phyloP scores from a whole-genome alignment of 1,140 invertebrate species.

The Lepeophtheirus salmonis region DNA sequence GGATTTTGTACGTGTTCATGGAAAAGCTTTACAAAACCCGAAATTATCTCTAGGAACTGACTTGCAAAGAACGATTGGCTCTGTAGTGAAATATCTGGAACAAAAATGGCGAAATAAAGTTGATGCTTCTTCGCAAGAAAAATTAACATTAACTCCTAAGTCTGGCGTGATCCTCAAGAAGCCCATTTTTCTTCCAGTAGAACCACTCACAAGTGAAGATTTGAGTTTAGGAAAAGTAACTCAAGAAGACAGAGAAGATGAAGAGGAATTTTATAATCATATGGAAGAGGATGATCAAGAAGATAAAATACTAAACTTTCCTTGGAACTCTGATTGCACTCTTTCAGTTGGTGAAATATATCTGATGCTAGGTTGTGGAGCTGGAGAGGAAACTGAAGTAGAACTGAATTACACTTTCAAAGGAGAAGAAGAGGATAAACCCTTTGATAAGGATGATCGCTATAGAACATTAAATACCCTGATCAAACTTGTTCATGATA shows the following conservation, averaged over 20 bases:
- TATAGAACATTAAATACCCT: neutral
- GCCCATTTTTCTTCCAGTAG: neutral
- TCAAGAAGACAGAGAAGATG: neutral
- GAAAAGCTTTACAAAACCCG: neutral
- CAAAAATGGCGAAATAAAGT: slow-evolving; percentile 1
- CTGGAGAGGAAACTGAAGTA: too few species aligned
- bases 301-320: too few species aligned
- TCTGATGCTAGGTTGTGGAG: neutral
- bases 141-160: neutral
- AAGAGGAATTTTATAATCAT: neutral
- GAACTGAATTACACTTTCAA: neutral
- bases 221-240: neutral
- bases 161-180: neutral
- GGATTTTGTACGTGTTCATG: slow-evolving; percentile 5
- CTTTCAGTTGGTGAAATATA: neutral
- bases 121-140: neutral
- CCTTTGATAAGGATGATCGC: neutral
- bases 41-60: neutral
- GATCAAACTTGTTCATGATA: neutral
- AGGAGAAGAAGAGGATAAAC: neutral
- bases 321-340: neutral
- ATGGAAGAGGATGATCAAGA: neutral
- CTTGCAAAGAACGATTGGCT: neutral
- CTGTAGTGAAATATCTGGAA: slow-evolving; percentile 6
- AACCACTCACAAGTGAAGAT: neutral